phyloP scores from a whole-genome alignment of 2,113 vertebrate genomes.

The Columba livia region DNA sequence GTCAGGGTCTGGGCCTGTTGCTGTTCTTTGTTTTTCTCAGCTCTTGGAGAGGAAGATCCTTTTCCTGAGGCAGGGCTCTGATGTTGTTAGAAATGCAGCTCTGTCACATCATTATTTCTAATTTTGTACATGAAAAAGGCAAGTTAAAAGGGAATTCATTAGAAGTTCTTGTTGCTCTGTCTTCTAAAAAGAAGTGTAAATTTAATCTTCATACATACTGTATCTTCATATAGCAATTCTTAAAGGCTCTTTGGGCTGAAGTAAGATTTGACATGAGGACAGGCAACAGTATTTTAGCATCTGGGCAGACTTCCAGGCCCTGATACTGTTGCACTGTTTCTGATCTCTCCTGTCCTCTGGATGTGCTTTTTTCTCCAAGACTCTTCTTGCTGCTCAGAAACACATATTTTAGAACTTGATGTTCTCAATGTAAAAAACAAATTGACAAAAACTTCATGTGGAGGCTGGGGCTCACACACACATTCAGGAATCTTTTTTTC shows the following conservation, averaged over 20 bases:
- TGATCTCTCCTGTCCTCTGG: background rate
- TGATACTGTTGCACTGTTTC: background rate
- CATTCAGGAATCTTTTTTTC: background rate
- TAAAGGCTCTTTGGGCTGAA: background rate
- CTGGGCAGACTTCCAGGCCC: background rate
- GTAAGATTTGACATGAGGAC: background rate
- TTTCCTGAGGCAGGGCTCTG: background rate
- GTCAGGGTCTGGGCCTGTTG: background rate
- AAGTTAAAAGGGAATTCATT: constrained; percentile 35
- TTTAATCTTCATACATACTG: background rate
- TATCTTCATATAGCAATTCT: background rate
- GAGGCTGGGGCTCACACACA: background rate
- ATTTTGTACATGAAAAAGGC: constrained; percentile 26
- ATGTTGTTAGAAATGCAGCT: background rate
- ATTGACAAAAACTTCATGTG: background rate
- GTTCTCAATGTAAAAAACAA: background rate
- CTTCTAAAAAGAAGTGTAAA: background rate
- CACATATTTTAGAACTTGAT: background rate
- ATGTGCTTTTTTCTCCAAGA: background rate
- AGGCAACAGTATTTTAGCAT: background rate
- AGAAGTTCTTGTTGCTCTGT: background rate
- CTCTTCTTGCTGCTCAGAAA: background rate
- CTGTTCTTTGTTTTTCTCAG: background rate
- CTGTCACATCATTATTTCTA: constrained; percentile 7
- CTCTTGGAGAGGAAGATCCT: background rate